Conservation (phyloP, 2,888 invertebrate genomes). For the Drosophila prolongata region DNA sequence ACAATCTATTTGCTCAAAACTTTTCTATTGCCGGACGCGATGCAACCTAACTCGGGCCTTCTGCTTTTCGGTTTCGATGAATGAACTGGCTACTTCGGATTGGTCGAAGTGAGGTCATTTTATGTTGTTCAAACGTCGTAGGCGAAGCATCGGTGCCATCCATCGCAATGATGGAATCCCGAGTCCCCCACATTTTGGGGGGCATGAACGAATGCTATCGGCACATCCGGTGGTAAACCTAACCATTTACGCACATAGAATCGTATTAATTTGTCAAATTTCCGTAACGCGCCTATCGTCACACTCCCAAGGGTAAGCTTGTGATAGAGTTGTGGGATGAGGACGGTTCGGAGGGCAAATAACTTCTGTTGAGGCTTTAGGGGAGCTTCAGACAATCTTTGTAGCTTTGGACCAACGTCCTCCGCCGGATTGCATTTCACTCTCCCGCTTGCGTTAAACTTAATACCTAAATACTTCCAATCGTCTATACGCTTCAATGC, state of each 20-base stretch:
- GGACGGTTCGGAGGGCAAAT: background rate
- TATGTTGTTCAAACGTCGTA: too few relatives aligned
- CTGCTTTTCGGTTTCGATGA: too few relatives aligned
- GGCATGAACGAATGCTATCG: background rate
- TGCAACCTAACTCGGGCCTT: too few relatives aligned
- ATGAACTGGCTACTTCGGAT: too few relatives aligned
- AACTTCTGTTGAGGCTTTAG: background rate
- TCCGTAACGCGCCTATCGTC: background rate
- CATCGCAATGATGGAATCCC: background rate
- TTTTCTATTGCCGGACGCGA: too few relatives aligned
- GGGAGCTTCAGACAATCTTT: background rate
- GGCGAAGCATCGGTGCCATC: background rate
- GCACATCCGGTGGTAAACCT: background rate
- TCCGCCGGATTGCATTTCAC: background rate
- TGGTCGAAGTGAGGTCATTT: background rate
- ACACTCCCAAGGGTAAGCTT: constrained; percentile 7
- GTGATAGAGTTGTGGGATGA: background rate
- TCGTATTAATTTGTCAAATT: background rate
- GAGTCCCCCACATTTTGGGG: background rate
- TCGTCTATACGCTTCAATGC: background rate
- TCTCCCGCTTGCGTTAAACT: background rate
- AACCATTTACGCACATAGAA: too few relatives aligned
- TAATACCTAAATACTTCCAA: background rate
- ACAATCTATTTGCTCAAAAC: too few relatives aligned
- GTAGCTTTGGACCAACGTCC: background rate